Evolutionary conservation across 2,797 vertebrate species (phyloP), one percentile per base, ranked within the genome.

Genomic region (Onychomys arenicola): DNA sequence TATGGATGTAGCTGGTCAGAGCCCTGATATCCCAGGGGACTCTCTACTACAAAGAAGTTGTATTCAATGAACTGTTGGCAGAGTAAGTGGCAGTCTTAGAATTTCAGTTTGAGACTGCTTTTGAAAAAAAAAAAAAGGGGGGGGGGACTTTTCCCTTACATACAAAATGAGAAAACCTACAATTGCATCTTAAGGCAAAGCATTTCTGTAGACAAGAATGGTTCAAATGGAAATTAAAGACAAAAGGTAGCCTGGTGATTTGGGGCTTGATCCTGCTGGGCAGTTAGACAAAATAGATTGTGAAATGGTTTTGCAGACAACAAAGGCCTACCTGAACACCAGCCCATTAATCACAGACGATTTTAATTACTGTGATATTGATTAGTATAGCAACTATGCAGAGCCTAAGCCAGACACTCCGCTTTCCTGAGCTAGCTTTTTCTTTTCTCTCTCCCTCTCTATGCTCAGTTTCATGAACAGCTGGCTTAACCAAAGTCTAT

Each of bases 301-400:
- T 90, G 96, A 97, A 98, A 96, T 95, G 55, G 90, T 97, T 86
- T 40, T 49, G 17, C 59, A 91, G 95, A 96, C 90, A 97, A 96
- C 80, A 57, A 73, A 96, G 76, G 61, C 14, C 90, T 94, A 49
- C 89, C 94, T 96, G 83, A 98, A 96, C 2, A 40, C 77, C 93
- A 96, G 82, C 94, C 92, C 97, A 98, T 98, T 98, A 98, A 94
- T 96, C 97, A 95, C n/a, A 73, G 86, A 75, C 52, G 88, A 96
- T 97, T 97, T 97, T 98, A 92, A 98, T 97, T 97, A 98, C 32
- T 63, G 81, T 85, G 83, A 96, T 67, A 98, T 94, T 95, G 98
- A 97, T 97, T 97, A 57, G 89, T 94, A 92, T 71, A 97, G 96
- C 92, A 98, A 96, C 85, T 85, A 96, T 95, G 40, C 96, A 78